Evolutionary conservation across 2,113 vertebrate genomes (phyloP), one percentile per base, ranked within the genome.

Genomic region (Ceratotherium simum): DNA sequence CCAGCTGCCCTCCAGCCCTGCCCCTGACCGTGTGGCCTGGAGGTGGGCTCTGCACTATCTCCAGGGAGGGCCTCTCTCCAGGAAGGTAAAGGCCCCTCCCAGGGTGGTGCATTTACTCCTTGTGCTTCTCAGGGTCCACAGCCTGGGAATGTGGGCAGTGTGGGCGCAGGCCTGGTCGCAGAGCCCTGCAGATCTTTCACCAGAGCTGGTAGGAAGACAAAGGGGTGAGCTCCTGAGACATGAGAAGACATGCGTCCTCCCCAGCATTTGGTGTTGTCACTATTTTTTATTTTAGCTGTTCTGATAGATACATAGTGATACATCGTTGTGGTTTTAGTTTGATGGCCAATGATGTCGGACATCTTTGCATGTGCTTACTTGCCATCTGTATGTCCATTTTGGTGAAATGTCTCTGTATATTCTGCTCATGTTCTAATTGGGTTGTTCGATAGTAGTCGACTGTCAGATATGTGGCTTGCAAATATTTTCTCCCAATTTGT

Each of bases 271-370:
- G 6, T 17, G 31, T 1, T 48, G 48, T 31, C 51, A 3, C 60
- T 21, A 0, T 33, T 33, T 58, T 65, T n/a, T 3, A 4, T 3
- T 46, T 39, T 5, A 23, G 31, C 83, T 16, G 0, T 42, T 27
- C 58, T 39, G 14, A 10, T 11, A 31, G 42, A 3, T 6, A 1
- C 7, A 33, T 8, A 2, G 81, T 4, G 51, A 10, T 1, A 1
- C 6, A 2, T 46, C 25, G 0, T 1, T 11, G 42, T 3, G 64
- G 39, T 8, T 62, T 76, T 8, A 17, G 5, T 21, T 33, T 65
- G 1, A 5, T 8, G 73, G 54, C 13, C 16, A 13, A 0, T 51
- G 39, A 6, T 27, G 1, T 0, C 25, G 11, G 70, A 7, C 25
- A 1, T 48, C 56, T 70, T 18, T 17, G 1, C 27, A 0, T 2